Base-by-base conservation (phyloP, 2,113 vertebrate species). In the Scophthalmus maximus region DNA sequence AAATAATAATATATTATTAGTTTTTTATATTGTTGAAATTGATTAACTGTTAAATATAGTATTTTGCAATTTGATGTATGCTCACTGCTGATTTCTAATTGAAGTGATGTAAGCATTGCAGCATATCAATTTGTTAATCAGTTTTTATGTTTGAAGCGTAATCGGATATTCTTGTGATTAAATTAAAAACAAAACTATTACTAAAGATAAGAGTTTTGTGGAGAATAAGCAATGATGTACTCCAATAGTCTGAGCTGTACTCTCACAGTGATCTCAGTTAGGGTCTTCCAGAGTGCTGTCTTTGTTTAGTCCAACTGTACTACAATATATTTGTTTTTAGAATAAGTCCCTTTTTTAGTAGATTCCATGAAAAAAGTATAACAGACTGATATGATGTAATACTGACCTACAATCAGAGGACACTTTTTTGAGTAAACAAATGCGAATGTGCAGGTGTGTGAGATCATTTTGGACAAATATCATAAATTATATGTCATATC, bases 91-190 rank as follows among this genome's bases (percentile, higher is more conserved):
- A n/a, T n/a, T n/a, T n/a, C n/a, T n/a, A n/a, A n/a, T n/a, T n/a
- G n/a, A n/a, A n/a, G n/a, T n/a, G n/a, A n/a, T n/a, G n/a, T n/a
- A n/a, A n/a, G n/a, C n/a, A n/a, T 32, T 32, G 30, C 4, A 32
- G 30, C 8, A 8, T 32, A 32, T 5, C 30, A 5, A 32, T 32
- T 5, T 8, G 10, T 36, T 38, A 10, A 4, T 12, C 12, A 15
- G 11, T 38, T 8, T 12, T 3, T 8, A 52, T 22, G 7, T 66
- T 71, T 65, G 3, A 22, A 44, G 27, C 27, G 10, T 60, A 46
- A 73, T n/a, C n/a, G n/a, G n/a, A 73, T 26, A 20, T 2, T 49
- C 4, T 56, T 50, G 5, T 69, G 49, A 32, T 29, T 55, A 32
- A 50, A 68, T 11, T 27, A 14, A 12, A 58, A 73, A 15, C 14